Base-by-base conservation (phyloP, 2,888 invertebrate species). In the Brachyptera risi region DNA sequence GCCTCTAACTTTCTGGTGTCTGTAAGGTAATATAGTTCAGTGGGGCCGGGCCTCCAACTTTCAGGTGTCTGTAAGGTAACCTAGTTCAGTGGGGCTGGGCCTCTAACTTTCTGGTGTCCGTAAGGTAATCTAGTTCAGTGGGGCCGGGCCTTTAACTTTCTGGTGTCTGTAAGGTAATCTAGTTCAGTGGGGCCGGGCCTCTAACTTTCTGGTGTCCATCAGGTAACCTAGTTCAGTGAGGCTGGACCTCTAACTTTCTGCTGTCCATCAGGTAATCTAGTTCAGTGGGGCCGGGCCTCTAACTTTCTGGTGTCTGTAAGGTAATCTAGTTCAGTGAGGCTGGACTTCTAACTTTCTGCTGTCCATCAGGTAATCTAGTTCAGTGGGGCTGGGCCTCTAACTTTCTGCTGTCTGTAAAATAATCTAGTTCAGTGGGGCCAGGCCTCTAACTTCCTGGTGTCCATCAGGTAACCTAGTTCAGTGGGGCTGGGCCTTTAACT, bases 1-100 rank as follows among this genome's bases (percentile, higher is more conserved):
- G 80, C 84, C 0, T 83, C 84, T 9, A 83, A 82, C 68, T 83
- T 83, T 68, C 71, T 85, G 13, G 81, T 85, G 0, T 79, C 82
- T 31, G 80, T 84, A 31, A 77, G 80, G 80, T 80, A 71, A 68
- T n/a, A n/a, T n/a, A 84, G 68, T 80, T 84, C 67, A 76, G 80
- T 62, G 82, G 82, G 1, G 80, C 83, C 1, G 84, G 68, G 80
- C 84, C 0, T 83, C 84, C 9, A 83, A 82, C 68, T 83, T 83
- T 68, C 71, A 85, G 13, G 81, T 85, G 0, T 79, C 82, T 31
- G 80, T 84, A 31, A 77, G 80, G 80, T 80, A 71, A 68, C n/a
- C n/a, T n/a, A 84, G 68, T 80, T 84, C 67, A 76, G 80, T 62
- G 82, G 82, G 1, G 80, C 83, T 1, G 84, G 68, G 80, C 84